Conservation (phyloP, 1,140 invertebrate species). For the Drosophila sulfurigaster region DNA sequence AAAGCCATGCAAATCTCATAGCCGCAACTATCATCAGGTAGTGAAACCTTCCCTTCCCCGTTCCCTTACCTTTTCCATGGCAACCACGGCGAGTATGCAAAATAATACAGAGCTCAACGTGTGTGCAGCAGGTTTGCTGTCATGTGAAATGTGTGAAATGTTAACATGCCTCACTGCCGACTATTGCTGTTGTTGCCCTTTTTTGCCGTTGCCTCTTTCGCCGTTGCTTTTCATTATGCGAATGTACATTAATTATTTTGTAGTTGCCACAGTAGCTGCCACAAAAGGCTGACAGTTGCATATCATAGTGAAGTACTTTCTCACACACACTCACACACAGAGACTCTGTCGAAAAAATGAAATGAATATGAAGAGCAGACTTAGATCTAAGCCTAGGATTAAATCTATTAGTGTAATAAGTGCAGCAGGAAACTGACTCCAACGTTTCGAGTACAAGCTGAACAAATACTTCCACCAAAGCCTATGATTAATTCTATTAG, state of each 20-base stretch:
- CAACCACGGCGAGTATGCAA: slow-evolving; percentile 50
- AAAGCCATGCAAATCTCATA: slow-evolving; percentile 44
- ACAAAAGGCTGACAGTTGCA: slow-evolving; percentile 49
- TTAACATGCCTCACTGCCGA: slow-evolving; percentile 44
- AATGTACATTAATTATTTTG: slow-evolving; percentile 81
- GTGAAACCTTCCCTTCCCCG: slow-evolving; percentile 25
- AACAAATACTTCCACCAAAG: neutral
- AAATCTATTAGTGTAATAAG: slow-evolving; percentile 18
- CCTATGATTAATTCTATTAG: neutral
- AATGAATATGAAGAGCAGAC: slow-evolving; percentile 3
- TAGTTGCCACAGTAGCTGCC: slow-evolving; percentile 53
- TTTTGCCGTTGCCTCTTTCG: slow-evolving; percentile 29
- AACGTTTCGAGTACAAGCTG: neutral
- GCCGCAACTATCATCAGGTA: slow-evolving; percentile 28
- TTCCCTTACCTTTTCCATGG: neutral
- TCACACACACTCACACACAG: neutral
- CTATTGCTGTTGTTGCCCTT: slow-evolving; percentile 39
- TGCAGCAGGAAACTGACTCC: neutral
- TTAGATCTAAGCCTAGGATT: slow-evolving; percentile 12
- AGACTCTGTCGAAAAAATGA: neutral
- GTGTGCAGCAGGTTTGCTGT: slow-evolving; percentile 24
- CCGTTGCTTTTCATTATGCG: slow-evolving; percentile 76
- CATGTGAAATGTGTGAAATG: slow-evolving; percentile 80
- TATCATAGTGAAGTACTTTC: neutral
- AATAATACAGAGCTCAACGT: slow-evolving; percentile 41